phyloP scores from a whole-genome alignment of 2,797 vertebrate species.

The Smutsia gigantea region DNA sequence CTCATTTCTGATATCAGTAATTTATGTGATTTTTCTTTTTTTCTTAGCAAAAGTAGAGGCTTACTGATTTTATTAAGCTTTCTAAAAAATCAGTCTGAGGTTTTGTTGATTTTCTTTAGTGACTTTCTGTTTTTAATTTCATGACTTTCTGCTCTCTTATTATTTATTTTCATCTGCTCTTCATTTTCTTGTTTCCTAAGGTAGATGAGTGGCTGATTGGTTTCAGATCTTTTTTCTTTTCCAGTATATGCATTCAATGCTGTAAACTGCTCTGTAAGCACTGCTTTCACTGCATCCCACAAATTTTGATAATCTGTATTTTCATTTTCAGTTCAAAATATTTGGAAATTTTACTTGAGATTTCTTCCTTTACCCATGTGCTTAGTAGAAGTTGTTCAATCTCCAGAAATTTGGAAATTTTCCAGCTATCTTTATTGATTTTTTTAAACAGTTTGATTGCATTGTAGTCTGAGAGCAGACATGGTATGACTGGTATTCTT shows the following conservation, averaged over 20 bases:
- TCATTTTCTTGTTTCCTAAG: background rate
- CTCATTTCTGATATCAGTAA: background rate
- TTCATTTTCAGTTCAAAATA: background rate
- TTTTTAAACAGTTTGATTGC: background rate
- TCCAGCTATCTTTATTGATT: background rate
- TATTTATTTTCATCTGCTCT: background rate
- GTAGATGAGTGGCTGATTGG: background rate
- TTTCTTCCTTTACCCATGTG: background rate
- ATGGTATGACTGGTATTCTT: background rate
- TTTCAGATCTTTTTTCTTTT: background rate
- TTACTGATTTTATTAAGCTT: background rate
- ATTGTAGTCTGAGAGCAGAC: background rate
- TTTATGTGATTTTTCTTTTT: background rate
- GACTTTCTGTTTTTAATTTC: background rate
- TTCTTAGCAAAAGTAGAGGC: background rate
- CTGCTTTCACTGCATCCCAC: background rate
- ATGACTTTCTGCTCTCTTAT: background rate
- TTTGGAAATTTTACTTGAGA: background rate
- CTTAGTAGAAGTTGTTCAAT: background rate
- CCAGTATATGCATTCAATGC: background rate
- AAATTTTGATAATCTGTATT: background rate
- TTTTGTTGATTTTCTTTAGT: background rate
- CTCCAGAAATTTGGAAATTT: background rate
- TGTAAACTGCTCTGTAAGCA: background rate
- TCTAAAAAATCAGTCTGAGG: background rate